Conservation (phyloP, 1,140 invertebrate genomes). For the Amyelois transitella region DNA sequence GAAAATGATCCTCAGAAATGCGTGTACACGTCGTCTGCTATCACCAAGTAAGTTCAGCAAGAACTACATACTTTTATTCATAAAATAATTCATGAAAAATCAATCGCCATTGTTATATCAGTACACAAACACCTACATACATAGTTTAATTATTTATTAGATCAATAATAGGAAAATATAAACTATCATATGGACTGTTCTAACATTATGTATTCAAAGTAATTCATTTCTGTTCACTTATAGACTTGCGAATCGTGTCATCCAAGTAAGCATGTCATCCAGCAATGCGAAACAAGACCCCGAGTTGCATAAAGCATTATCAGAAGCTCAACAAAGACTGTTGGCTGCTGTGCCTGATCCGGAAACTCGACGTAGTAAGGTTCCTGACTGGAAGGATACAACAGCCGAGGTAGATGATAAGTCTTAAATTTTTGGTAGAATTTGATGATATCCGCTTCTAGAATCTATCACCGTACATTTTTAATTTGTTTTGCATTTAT, state of each 20-base stretch:
- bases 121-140: too few species aligned
- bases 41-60: constrained; percentile 43
- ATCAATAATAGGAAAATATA: too few species aligned
- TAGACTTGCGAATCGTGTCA: constrained; percentile 93
- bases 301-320: constrained; percentile 88
- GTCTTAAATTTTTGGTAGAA: neutral
- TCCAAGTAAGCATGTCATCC: constrained; percentile 96
- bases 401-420: constrained; percentile 82
- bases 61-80: too few species aligned
- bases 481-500: too few species aligned
- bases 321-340: constrained; percentile 85
- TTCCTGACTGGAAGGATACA: constrained; percentile 89
- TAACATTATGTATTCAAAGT: too few species aligned
- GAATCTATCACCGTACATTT: too few species aligned
- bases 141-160: too few species aligned
- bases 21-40: constrained; percentile 74
- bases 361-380: constrained; percentile 92
- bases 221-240: neutral
- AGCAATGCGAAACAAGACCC: constrained; percentile 97
- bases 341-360: constrained; percentile 91
- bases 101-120: too few species aligned
- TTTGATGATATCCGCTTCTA: neutral
- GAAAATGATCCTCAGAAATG: constrained; percentile 90
- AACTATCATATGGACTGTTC: too few species aligned
- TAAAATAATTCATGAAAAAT: too few species aligned